Evolutionary conservation across 2,797 vertebrate species (phyloP), one percentile per base, ranked within the genome.

Genomic region (Alauda arvensis): DNA sequence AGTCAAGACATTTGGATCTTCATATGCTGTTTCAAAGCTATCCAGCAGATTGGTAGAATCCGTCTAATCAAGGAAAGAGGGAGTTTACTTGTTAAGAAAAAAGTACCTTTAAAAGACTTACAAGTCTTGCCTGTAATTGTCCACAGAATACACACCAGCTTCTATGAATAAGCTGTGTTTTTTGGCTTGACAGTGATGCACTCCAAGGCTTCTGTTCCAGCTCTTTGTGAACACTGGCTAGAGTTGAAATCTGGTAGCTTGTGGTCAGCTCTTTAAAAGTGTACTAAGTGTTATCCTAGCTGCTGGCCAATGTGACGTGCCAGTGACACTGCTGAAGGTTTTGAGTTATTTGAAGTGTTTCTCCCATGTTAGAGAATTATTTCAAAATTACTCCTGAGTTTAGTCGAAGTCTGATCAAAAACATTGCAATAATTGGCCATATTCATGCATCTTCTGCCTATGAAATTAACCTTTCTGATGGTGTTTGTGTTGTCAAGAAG

Each of bases 51-150:
- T 8, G 24, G 37, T 45, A 28, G 45, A 75, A 61, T 66, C 66
- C 31, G 4, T 72, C 21, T 65, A 31, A 69, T 28, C 0, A 0
- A 23, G 7, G 13, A 46, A 40, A 12, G 25, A 39, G 4, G 16
- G 19, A 67, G 7, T 66, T 79, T 37, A 26, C 52, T 48, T 71
- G 3, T 33, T 76, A 65, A 68, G 34, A 60, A 67, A 67, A 80
- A 65, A 45, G 9, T 40, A 33, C 43, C 65, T 77, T 6, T 0
- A 8, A 56, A 86, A 37, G 37, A 37, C 37, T 37, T 37, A 37
- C 37, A 56, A 68, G 20, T 90, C 25, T 57, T 80, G 16, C 43
- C 42, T 59, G 10, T 37, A 51, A 16, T n/a, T 8, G 1, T 39
- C 60, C 14, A 29, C 6, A 56, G 26, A 75, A 40, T 39, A 31